A percentile compares a stretch with the other conserved stretches of the same genome.
Evolutionary conservation across 2,113 vertebrate species (phyloP).

Genomic region (Neodon shergylaensis): DNA sequence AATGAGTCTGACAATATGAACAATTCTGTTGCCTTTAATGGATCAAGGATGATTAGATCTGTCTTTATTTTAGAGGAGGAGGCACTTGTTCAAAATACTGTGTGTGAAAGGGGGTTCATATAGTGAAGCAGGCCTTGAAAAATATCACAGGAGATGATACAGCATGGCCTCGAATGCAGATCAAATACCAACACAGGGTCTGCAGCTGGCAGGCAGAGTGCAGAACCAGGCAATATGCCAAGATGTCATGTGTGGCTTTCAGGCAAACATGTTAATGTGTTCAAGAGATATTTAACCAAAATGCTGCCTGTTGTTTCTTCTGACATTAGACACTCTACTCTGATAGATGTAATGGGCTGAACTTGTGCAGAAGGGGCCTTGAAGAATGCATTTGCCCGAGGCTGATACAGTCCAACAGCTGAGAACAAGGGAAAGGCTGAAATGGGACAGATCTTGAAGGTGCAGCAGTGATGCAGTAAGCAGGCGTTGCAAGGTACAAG

Average conservation of each 20-base stretch:
- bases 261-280: neutral
- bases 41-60: too few species aligned
- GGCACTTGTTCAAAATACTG: too few species aligned
- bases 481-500: neutral
- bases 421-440: neutral
- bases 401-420: too few species aligned
- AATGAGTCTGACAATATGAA: too few species aligned
- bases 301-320: neutral
- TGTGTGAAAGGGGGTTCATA: too few species aligned
- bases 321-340: neutral
- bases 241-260: neutral
- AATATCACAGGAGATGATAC: too few species aligned
- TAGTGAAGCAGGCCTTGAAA: neutral
- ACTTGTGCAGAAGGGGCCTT: neutral
- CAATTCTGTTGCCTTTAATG: too few species aligned
- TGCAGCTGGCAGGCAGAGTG: neutral
- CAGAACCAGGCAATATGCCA: neutral
- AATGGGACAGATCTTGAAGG: neutral
- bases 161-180: neutral
- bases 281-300: neutral
- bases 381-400: neutral
- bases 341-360: neutral
- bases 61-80: neutral
- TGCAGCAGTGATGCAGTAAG: neutral
- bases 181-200: neutral